Percentiles rank a stretch among this genome's conserved stretches.
Evolutionary conservation across 2,113 vertebrate species (phyloP).

Genomic region (Mystacornis crossleyi): DNA sequence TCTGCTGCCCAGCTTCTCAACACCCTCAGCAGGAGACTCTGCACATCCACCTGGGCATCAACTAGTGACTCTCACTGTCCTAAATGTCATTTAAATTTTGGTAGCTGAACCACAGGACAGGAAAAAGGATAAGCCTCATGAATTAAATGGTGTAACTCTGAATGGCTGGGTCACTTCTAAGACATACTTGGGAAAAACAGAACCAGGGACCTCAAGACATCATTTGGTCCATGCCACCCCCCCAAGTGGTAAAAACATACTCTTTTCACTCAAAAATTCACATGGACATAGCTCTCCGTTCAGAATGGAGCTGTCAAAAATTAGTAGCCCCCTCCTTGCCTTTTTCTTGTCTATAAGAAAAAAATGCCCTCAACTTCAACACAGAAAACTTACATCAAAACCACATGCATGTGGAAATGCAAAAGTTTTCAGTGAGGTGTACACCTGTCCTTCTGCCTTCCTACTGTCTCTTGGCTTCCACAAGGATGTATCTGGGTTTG

Average conservation of each 20-base stretch:
- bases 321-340: background rate
- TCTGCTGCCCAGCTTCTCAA: background rate
- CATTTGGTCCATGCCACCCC: background rate
- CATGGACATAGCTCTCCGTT: background rate
- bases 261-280: background rate
- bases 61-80: background rate
- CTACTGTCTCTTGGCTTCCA: background rate
- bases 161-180: background rate
- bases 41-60: background rate
- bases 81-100: background rate
- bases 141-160: background rate
- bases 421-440: background rate
- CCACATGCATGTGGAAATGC: background rate
- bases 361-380: background rate
- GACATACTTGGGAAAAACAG: background rate
- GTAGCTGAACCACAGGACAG: background rate
- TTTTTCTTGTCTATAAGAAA: background rate
- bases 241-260: background rate
- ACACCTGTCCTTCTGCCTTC: background rate
- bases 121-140: background rate
- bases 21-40: background rate
- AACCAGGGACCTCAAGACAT: background rate
- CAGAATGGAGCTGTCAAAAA: background rate
- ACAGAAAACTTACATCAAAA: background rate
- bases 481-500: background rate